Conservation (phyloP, 2,888 invertebrate species). For the Lasioglossum lativentre region DNA sequence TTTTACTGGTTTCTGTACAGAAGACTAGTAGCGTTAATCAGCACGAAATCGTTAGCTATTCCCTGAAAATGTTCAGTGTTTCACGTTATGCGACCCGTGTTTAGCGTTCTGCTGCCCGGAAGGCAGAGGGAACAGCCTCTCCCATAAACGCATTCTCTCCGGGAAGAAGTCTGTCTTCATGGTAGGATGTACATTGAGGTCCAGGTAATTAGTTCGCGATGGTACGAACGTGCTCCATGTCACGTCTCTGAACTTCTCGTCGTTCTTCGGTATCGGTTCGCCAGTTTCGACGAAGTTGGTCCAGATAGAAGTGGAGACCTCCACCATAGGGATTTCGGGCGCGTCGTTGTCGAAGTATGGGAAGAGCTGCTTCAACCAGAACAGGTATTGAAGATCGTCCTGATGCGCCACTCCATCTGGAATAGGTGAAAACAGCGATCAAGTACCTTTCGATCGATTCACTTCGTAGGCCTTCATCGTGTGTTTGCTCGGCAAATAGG, state of each 20-base stretch:
- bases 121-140: constrained; percentile 81
- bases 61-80: constrained; percentile 20
- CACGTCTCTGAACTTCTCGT: constrained; percentile 65
- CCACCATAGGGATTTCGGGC: constrained; percentile 84
- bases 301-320: constrained; percentile 83
- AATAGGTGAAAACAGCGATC: constrained; percentile 21
- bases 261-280: constrained; percentile 84
- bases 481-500: background rate
- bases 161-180: constrained; percentile 82
- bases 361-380: constrained; percentile 79
- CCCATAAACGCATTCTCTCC: constrained; percentile 84
- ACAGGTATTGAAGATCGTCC: constrained; percentile 86
- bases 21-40: background rate
- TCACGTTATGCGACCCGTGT: background rate
- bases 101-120: constrained; percentile 2
- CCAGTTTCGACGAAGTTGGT: constrained; percentile 85
- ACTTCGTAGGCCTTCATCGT: background rate
- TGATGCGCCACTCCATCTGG: constrained; percentile 84
- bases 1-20: background rate
- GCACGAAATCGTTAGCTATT: background rate
- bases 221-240: constrained; percentile 83
- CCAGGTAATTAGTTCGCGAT: constrained; percentile 82
- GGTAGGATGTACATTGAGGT: constrained; percentile 82
- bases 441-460: background rate
- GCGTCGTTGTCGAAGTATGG: constrained; percentile 84